Base-by-base conservation (phyloP, 37 sponge, comb jelly and placozoan genomes). In the Chondrosia reniformis region DNA sequence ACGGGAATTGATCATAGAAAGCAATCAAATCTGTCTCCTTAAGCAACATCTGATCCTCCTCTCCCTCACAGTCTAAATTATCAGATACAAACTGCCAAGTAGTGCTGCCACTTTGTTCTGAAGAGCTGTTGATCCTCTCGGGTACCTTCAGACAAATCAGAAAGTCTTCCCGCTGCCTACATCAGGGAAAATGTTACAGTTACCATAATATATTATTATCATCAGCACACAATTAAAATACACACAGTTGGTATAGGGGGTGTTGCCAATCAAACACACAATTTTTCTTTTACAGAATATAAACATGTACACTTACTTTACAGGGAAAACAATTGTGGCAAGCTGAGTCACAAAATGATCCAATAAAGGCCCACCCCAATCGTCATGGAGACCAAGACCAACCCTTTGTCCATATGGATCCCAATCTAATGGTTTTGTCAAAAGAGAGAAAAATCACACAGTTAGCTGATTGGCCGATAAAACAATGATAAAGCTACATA, bases 1-100 rank as follows among this genome's bases (percentile, higher is more conserved):
- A 80, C 25, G 95, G 83, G 66, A 96, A 96, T 81, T 96, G 97
- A 33, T 93, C 85, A 43, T 90, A 89, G 45, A 93, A 77, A 13
- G 85, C 43, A 24, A 89, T 89, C 39, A 87, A 86, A 73, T 96
- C 97, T 8, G 65, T 44, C 62, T 96, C 97, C 45, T 87, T 87
- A 79, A 96, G 76, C 76, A 89, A 38, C 31, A 61, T 55, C 27
- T 79, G 76, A 22, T 81, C 65, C 0, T 62, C 84, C 27, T 79
- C 85, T 5, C 42, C 59, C 40, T 36, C 84, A 34, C 45, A 67
- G 65, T 83, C 77, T 22, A 56, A 36, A 41, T 21, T 44, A 43
- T 74, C 83, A 8, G 65, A 46, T 33, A 82, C 83, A 61, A 74
- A 82, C 46, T 57, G 46, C 75, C 76, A 75, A 21, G 55, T 45